Evolutionary conservation across 2,797 vertebrate species (phyloP).

Genomic region (Pangasius larnaudii): DNA sequence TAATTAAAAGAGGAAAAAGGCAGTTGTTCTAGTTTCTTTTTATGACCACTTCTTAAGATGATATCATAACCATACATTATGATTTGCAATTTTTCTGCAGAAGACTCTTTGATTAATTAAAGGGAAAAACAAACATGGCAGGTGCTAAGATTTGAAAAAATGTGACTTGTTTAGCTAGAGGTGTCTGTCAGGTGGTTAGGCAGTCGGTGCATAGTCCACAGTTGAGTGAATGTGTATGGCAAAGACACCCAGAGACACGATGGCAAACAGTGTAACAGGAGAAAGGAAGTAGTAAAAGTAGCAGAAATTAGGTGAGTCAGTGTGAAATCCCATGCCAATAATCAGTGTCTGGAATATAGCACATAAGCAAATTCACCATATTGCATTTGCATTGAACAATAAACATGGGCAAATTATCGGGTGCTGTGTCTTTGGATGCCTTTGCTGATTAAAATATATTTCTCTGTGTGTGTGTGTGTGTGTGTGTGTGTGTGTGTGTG

Average conservation of each 20-base stretch:
- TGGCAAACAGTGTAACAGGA: neutral
- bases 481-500: too few species aligned
- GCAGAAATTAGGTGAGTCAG: neutral
- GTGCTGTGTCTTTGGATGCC: constrained; percentile 30
- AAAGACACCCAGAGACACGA: constrained; percentile 50
- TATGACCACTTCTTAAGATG: constrained; percentile 18
- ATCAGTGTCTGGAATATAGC: neutral
- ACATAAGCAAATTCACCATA: neutral
- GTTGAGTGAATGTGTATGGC: constrained; percentile 25
- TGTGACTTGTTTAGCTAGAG: neutral
- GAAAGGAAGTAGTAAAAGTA: neutral
- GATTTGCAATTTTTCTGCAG: constrained; percentile 22
- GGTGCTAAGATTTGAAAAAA: neutral
- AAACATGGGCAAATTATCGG: neutral
- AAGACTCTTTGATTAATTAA: constrained; percentile 26
- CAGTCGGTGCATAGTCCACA: constrained; percentile 55
- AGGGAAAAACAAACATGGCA: constrained; percentile 46
- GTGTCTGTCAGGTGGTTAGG: constrained; percentile 13
- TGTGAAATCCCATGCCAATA: neutral
- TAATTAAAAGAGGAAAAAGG: constrained; percentile 59
- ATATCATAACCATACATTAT: neutral
- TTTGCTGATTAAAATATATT: constrained; percentile 11
- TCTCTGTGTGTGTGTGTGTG: constrained; percentile 11
- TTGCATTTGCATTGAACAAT: neutral
- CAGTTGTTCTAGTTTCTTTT: constrained; percentile 64